Base-by-base conservation (phyloP, 2,113 vertebrate genomes). In the Steatornis caripensis region DNA sequence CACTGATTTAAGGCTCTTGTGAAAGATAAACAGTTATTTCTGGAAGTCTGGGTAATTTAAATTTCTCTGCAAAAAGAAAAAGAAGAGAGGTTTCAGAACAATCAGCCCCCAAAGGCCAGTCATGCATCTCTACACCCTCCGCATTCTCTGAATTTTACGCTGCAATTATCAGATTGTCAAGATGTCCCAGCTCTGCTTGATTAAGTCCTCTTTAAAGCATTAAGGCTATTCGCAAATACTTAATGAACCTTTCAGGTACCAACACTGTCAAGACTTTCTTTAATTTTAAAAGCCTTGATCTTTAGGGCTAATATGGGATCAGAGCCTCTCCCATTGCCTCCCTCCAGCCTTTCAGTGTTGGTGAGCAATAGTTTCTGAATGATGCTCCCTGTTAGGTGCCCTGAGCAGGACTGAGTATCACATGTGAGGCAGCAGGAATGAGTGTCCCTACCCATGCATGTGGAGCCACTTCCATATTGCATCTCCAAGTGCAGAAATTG, bases 111-210 rank as follows among this genome's bases (percentile, higher is more conserved):
- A 85, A 94, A 91, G 57, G 53, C 80, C 8, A 14, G 54, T 93
- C 83, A 37, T 45, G 49, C 74, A 79, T 89, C 41, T 29, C 72
- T 34, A 45, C 1, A 7, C 54, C 48, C 68, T 84, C 64, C 20
- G 10, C 95, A 94, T 97, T 97, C 91, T 89, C 94, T 69, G 89
- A 79, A 93, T 96, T 95, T 85, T 91, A 69, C 87, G 81, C 87
- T 89, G 78, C 69, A 89, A 82, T 97, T 91, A 94, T 74, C 87
- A 87, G 93, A 80, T 94, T 91, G 86, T 95, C 58, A 91, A 65
- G 49, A 79, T 12, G 11, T 87, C 88, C 69, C 66, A 64, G 49
- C 77, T 87, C 74, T 89, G 54, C 90, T 85, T 96, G 94, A 95
- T 91, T 95, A 91, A 92, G 86, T 87, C 77, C 41, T 84, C 86